Conservation (phyloP, 2,797 vertebrate species). For the Aplochiton taeniatus region DNA sequence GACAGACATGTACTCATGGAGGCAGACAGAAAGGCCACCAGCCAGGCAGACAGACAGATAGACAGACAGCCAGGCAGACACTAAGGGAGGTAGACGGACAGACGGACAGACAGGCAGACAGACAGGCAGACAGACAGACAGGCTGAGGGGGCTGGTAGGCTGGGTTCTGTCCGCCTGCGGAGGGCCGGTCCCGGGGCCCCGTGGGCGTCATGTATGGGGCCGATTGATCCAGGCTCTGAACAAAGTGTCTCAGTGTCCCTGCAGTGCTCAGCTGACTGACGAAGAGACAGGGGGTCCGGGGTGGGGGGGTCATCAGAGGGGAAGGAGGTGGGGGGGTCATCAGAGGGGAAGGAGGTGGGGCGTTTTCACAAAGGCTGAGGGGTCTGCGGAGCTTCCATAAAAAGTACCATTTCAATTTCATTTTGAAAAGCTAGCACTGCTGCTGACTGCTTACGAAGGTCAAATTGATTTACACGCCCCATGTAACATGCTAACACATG, state of each 20-base stretch:
- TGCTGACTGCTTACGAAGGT: too few relatives aligned
- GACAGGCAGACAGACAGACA: conserved; percentile 6
- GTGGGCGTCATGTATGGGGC: conserved; percentile 74
- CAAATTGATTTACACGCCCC: too few relatives aligned
- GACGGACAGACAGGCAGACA: conserved; percentile 16
- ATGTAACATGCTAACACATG: too few relatives aligned
- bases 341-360: too few relatives aligned
- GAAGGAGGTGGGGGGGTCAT: too few relatives aligned
- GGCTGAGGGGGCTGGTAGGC: conserved; percentile 30
- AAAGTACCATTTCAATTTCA: too few relatives aligned
- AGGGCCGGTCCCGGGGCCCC: conserved; percentile 58
- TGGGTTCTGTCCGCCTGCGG: conserved; percentile 56
- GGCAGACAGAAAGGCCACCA: neutral
- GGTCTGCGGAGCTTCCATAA: too few relatives aligned
- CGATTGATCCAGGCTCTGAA: conserved; percentile 65
- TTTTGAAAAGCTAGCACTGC: too few relatives aligned
- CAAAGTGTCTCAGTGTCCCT: conserved; percentile 52
- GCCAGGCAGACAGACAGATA: conserved; percentile 1
- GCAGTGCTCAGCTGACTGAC: neutral
- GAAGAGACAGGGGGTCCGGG: too few relatives aligned
- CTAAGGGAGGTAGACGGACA: conserved; percentile 47
- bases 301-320: too few relatives aligned
- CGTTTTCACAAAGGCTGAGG: too few relatives aligned
- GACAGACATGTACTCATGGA: too few relatives aligned
- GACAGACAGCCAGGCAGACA: conserved; percentile 25